These are phyloP conservation scores for Coracias cyanogaster DNA, from an alignment of 2,797 vertebrate species.

Conservation along the genomic window DNA sequence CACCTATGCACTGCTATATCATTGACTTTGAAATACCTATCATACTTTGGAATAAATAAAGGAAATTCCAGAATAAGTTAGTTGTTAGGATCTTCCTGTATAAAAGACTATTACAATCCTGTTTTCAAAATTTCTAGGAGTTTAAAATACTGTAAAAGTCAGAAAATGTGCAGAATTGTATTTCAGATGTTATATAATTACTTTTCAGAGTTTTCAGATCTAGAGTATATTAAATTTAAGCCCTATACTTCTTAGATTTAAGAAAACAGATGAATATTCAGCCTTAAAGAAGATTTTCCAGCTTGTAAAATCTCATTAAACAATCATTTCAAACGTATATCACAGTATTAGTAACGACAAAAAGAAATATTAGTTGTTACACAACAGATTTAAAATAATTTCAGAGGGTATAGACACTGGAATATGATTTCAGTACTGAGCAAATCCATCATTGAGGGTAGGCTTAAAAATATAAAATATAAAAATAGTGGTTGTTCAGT, in stretches of 20 bases:
- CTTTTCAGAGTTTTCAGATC: not conserved
- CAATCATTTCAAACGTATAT: not conserved
- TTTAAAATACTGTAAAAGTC: not conserved
- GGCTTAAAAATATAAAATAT: not conserved
- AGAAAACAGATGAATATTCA: not conserved
- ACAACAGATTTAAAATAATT: not conserved
- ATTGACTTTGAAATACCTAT: not conserved
- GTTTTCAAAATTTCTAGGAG: not conserved
- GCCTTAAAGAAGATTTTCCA: not conserved
- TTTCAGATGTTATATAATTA: not conserved
- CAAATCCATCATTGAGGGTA: not conserved
- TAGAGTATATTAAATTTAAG: not conserved
- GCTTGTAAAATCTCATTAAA: not conserved
- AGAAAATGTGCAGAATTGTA: not conserved
- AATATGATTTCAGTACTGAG: not conserved
- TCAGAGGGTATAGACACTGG: not conserved
- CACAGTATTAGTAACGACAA: not conserved
- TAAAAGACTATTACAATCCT: not conserved
- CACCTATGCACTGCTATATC: not conserved
- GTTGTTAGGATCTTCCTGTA: not conserved
- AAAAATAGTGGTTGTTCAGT: not conserved
- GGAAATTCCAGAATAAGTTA: not conserved
- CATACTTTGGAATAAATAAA: not conserved
- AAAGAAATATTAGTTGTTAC: not conserved
- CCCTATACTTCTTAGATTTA: not conserved